These are phyloP conservation scores for Myzus persicae DNA, from an alignment of 1,140 invertebrate genomes.

Conservation along the genomic window DNA sequence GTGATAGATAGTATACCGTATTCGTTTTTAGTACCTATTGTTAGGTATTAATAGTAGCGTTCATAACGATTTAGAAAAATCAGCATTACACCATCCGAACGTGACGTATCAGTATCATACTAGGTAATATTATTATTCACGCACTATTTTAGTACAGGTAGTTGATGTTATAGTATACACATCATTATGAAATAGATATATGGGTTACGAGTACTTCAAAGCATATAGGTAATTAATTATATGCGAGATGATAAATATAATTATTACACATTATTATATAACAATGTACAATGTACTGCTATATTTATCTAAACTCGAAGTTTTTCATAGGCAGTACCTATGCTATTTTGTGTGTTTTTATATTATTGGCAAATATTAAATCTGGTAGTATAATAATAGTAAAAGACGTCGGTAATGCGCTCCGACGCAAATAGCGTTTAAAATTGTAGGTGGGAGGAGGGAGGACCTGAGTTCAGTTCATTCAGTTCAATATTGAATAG, in stretches of 20 bases:
- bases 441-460: background rate
- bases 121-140: too few relatives aligned
- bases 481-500: background rate
- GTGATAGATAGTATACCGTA: background rate
- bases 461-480: background rate
- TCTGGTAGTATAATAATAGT: background rate
- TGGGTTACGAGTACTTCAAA: background rate
- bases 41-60: background rate
- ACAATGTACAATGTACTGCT: too few relatives aligned
- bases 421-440: background rate
- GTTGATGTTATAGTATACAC: background rate
- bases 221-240: background rate
- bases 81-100: background rate
- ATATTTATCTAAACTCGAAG: background rate
- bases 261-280: background rate
- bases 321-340: background rate
- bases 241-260: background rate
- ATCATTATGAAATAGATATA: background rate
- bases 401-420: background rate
- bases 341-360: background rate
- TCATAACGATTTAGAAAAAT: background rate
- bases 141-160: background rate
- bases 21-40: background rate
- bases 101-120: background rate
- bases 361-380: background rate